Base-by-base conservation (phyloP, 2,113 vertebrate genomes). In the Mungos mungo region DNA sequence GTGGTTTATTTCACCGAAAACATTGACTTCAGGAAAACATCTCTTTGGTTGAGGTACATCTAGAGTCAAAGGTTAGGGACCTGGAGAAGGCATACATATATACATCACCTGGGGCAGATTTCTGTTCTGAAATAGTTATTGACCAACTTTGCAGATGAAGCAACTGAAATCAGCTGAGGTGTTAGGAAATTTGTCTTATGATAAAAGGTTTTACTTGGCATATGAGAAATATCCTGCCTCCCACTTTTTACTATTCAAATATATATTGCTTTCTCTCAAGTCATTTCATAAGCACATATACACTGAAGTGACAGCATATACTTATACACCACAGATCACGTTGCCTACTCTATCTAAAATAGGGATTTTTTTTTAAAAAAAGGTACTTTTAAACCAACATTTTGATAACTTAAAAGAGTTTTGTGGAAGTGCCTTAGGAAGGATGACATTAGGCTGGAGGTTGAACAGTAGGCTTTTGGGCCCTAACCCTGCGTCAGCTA, bases 11-110 rank as follows among this genome's bases (percentile, higher is more conserved):
- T 96, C 25, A 63, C 14, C 13, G 41, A 47, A 72, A 94, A 57
- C 57, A 77, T 97, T 74, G 50, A 71, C 57, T 96, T 94, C 38
- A 52, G 21, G 18, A 95, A 21, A 86, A 77, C 35, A 94, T 91
- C 69, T 93, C 77, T 92, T 93, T 60, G 35, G 65, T 29, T 77
- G 72, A 87, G 33, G 21, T 33, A 47, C 23, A 86, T 60, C 47
- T 68, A 95, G 66, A 35, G 50, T 50, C 35, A 82, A 86, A 69
- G n/a, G n/a, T 88, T 89, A 94, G 38, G 82, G 60, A 90, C 35
- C 31, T 91, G 60, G 52, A 79, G 66, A 77, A 80, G 35, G 71
- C 27, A 77, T 29, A 60, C 23, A 33, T 45, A 5, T n/a, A n/a
- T 31, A 72, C 13, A 69, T 27, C 12, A 87, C 57, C 35, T 35